These are phyloP conservation scores for Pentamera pediparva DNA, from an alignment of 53 echinoderm and acorn worm species.

Conservation along the genomic window DNA sequence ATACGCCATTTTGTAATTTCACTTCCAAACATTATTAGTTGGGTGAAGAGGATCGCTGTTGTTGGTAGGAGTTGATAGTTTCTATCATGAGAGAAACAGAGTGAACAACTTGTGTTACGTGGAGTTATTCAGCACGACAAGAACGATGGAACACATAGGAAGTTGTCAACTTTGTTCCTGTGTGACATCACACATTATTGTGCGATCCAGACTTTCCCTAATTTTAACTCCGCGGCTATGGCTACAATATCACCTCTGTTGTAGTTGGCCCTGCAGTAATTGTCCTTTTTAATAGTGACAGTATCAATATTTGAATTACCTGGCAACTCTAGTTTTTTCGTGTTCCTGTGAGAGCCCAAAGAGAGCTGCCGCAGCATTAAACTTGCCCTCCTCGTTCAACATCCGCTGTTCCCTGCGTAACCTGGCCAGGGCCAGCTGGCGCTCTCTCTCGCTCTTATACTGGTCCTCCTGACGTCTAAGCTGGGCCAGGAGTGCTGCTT, in stretches of 20 bases:
- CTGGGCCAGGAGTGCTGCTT: slow-evolving; percentile 71
- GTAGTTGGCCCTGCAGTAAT: no score
- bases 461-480: slow-evolving; percentile 56
- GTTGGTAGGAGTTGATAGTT: no score
- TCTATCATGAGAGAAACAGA: no score
- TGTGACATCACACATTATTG: no score
- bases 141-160: no score
- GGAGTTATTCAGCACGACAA: no score
- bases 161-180: no score
- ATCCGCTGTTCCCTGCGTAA: slow-evolving; percentile 82
- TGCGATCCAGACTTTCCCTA: no score
- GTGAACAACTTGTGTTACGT: no score
- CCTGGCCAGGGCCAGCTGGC: slow-evolving; percentile 88
- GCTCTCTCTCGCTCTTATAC: slow-evolving; percentile 61
- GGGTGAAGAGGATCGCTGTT: no score
- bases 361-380: slow-evolving; percentile 81
- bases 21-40: neutral
- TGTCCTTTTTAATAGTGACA: neutral
- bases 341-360: slow-evolving; percentile 87
- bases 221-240: no score
- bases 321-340: slow-evolving; percentile 57
- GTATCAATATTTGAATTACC: slow-evolving; percentile 37
- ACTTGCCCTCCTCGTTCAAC: slow-evolving; percentile 78
- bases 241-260: no score
- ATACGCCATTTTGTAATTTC: neutral